Conservation (phyloP, 2,888 invertebrate genomes). For the Agrypnus murinus region DNA sequence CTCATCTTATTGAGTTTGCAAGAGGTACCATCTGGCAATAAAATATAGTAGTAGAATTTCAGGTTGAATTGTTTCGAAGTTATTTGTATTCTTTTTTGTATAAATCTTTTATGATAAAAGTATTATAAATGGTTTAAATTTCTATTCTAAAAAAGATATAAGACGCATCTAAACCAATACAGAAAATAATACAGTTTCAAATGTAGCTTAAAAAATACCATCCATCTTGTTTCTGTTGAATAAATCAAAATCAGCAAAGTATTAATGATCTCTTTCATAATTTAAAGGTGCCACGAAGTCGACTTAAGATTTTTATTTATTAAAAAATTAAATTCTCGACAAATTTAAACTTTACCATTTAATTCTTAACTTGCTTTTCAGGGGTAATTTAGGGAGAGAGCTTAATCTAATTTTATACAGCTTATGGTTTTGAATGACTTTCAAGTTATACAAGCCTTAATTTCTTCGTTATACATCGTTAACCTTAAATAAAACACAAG, state of each 20-base stretch:
- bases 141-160: no score
- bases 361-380: constrained; percentile 2
- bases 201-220: no score
- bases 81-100: no score
- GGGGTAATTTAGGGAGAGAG: not conserved
- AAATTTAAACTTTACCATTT: constrained; percentile 7
- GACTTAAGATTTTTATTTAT: not conserved
- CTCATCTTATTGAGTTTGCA: constrained; percentile 4
- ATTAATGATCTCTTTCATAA: not conserved
- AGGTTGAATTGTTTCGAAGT: no score
- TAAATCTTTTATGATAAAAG: no score
- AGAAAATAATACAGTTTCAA: no score
- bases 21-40: constrained; percentile 8
- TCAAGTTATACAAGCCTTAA: constrained; percentile 1
- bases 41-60: not conserved
- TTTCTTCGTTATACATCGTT: constrained; percentile 12
- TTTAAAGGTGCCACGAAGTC: not conserved
- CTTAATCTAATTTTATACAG: constrained; percentile 8
- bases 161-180: no score
- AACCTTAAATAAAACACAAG: constrained; percentile 8
- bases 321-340: not conserved
- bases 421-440: constrained; percentile 15
- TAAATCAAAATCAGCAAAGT: not conserved
- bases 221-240: no score
- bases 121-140: no score